A percentile compares a stretch with the other conserved stretches of the same genome.
These are phyloP conservation scores for Helobdella robusta DNA, from an alignment of 2,888 invertebrate genomes.

Conservation along the genomic window DNA sequence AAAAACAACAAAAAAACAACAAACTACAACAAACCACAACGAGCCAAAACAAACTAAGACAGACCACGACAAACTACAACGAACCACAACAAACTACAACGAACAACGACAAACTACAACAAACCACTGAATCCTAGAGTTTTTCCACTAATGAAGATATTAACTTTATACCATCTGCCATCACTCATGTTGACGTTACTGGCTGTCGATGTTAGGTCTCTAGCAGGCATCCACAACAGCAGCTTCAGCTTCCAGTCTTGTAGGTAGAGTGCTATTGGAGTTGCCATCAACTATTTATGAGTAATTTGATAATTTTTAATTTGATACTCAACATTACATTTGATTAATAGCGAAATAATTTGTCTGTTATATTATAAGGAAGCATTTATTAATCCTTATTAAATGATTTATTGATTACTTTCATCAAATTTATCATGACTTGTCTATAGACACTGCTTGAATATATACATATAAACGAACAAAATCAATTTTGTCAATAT, in stretches of 20 bases:
- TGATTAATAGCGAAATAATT: too few relatives aligned
- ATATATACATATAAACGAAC: too few relatives aligned
- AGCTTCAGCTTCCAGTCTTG: slow-evolving; percentile 18
- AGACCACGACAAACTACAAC: too few relatives aligned
- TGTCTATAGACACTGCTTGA: neutral
- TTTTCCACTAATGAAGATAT: neutral
- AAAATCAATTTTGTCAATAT: too few relatives aligned
- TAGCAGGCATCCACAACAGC: neutral
- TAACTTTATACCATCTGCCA: slow-evolving; percentile 11
- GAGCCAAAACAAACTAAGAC: too few relatives aligned
- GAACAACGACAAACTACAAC: neutral
- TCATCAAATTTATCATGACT: too few relatives aligned
- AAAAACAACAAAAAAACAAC: too few relatives aligned
- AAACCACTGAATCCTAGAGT: neutral
- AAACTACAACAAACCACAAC: too few relatives aligned
- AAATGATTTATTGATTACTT: too few relatives aligned
- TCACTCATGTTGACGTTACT: neutral
- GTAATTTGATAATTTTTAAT: neutral
- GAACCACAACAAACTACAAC: too few relatives aligned
- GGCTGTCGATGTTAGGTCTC: neutral
- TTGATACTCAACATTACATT: neutral
- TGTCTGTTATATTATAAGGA: too few relatives aligned
- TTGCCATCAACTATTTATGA: neutral
- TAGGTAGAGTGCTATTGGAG: slow-evolving; percentile 1
- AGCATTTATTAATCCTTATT: too few relatives aligned